Conservation (phyloP, 2,888 invertebrate species). For the Alsophila aescularia region DNA sequence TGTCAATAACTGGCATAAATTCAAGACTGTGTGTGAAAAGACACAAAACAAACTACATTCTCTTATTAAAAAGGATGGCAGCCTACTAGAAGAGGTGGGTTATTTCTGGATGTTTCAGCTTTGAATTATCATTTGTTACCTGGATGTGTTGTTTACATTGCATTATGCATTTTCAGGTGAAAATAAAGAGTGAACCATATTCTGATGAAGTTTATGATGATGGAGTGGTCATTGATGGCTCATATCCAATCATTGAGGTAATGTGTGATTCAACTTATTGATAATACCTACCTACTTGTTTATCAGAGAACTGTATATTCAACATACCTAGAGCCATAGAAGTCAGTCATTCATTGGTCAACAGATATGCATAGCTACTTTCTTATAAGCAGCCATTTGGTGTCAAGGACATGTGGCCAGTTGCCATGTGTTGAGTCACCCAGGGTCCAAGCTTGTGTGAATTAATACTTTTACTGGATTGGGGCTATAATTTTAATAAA, state of each 20-base stretch:
- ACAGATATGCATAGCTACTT: slow-evolving; percentile 35
- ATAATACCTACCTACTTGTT: slow-evolving; percentile 25
- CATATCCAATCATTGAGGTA: slow-evolving; percentile 77
- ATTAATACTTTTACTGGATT: slow-evolving; percentile 30
- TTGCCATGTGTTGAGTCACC: slow-evolving; percentile 41
- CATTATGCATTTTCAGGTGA: slow-evolving; percentile 76
- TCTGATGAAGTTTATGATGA: slow-evolving; percentile 82
- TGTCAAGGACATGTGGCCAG: slow-evolving; percentile 72
- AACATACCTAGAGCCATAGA: slow-evolving; percentile 11
- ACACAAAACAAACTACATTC: slow-evolving; percentile 87
- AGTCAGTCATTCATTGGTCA: slow-evolving; percentile 39
- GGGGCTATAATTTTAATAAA: slow-evolving; percentile 22
- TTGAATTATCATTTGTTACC: slow-evolving; percentile 59
- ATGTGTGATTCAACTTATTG: slow-evolving; percentile 48
- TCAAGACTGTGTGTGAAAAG: slow-evolving; percentile 86
- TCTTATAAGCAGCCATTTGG: slow-evolving; percentile 46
- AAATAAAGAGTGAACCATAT: slow-evolving; percentile 84
- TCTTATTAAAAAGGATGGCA: slow-evolving; percentile 82
- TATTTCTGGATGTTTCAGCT: slow-evolving; percentile 63
- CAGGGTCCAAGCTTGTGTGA: slow-evolving; percentile 42
- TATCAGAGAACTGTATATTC: slow-evolving; percentile 31
- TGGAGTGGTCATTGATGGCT: slow-evolving; percentile 81
- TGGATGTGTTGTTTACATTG: slow-evolving; percentile 51
- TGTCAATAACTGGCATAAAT: slow-evolving; percentile 87
- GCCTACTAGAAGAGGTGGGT: slow-evolving; percentile 82